Evolutionary conservation across 2,113 vertebrate genomes (phyloP).

Genomic region (Eretmochelys imbricata): DNA sequence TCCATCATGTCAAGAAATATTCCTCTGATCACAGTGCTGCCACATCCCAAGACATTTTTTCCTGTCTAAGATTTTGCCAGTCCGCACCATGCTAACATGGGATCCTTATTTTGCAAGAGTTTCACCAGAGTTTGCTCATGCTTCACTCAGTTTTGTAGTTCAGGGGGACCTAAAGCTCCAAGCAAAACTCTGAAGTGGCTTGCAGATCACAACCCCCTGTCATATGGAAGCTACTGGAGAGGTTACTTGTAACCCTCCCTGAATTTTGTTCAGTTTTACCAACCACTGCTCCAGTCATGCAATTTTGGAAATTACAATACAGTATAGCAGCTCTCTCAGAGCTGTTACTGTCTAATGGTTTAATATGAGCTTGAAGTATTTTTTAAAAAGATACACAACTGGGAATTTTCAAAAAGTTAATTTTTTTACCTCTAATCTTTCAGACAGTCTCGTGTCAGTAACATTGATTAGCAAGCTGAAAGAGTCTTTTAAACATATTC

Average conservation of each 20-base stretch:
- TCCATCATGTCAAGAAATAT: background rate
- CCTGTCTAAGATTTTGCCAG: background rate
- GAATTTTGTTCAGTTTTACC: background rate
- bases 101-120: background rate
- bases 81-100: background rate
- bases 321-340: background rate
- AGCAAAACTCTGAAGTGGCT: background rate
- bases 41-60: background rate
- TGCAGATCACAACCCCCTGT: background rate
- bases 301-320: background rate
- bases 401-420: rapidly evolving
- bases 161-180: background rate
- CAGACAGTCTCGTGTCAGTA: background rate
- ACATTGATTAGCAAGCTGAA: background rate
- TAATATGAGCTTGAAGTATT: background rate
- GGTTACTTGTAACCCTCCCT: background rate
- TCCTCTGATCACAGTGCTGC: background rate
- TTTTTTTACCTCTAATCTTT: background rate
- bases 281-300: background rate
- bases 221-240: background rate
- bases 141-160: background rate
- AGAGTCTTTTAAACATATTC: conserved; percentile 14
- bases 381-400: background rate
- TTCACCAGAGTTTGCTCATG: background rate
- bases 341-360: background rate